Percentiles rank a stretch among this genome's conserved stretches.
Conservation (phyloP, 2,113 vertebrate species). For the Xyrauchen texanus region DNA sequence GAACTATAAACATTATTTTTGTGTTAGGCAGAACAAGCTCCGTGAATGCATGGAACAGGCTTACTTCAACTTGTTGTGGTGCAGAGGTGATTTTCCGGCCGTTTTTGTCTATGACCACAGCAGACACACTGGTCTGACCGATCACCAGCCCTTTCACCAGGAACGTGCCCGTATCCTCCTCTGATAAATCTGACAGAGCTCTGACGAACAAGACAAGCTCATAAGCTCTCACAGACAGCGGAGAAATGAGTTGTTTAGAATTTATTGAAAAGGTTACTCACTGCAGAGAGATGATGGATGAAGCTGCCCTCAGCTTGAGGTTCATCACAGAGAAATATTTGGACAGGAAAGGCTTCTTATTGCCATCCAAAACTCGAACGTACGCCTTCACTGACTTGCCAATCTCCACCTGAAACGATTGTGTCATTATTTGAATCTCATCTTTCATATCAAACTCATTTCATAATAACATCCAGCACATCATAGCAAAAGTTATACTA, state of each 20-base stretch:
- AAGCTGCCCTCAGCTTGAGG: slow-evolving; percentile 84
- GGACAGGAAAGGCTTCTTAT: slow-evolving; percentile 87
- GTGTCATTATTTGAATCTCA: no score
- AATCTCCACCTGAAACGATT: slow-evolving; percentile 87
- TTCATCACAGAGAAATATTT: slow-evolving; percentile 88
- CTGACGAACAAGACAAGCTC: background rate
- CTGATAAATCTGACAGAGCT: slow-evolving; percentile 70
- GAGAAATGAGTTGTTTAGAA: background rate
- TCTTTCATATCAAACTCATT: no score
- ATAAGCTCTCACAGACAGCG: background rate
- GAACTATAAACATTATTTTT: no score
- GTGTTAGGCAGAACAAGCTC: background rate
- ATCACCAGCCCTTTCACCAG: slow-evolving; percentile 80
- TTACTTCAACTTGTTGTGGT: slow-evolving; percentile 89
- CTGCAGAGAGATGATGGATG: slow-evolving; percentile 85
- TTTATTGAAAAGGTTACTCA: slow-evolving; percentile 69
- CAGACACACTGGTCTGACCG: slow-evolving; percentile 87
- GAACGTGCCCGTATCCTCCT: slow-evolving; percentile 83
- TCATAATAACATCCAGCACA: no score
- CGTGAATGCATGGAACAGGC: background rate
- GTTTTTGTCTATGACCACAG: slow-evolving; percentile 77
- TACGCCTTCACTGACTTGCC: slow-evolving; percentile 87
- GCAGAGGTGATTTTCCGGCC: slow-evolving; percentile 80
- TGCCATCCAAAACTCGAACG: slow-evolving; percentile 86
- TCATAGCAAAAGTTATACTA: no score